A percentile compares a stretch with the other conserved stretches of the same genome.
These are phyloP conservation scores for Homalodisca vitripennis DNA, from an alignment of 1,140 invertebrate genomes.

Conservation along the genomic window DNA sequence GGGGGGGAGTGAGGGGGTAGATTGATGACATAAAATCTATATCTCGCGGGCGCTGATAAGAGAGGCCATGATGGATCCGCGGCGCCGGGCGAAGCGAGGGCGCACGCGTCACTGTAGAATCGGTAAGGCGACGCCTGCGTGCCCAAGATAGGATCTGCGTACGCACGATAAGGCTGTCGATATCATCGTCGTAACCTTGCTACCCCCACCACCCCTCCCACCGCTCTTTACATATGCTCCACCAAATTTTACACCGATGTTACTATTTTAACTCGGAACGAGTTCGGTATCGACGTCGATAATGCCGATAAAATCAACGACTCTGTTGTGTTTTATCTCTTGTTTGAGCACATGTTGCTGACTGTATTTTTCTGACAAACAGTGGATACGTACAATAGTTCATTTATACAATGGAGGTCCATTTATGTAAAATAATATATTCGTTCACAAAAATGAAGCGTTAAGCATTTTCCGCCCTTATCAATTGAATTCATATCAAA, in stretches of 20 bases:
- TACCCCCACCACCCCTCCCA: background rate
- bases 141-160: slow-evolving; percentile 13
- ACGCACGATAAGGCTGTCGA: background rate
- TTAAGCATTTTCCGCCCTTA: no score
- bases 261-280: background rate
- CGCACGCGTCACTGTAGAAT: slow-evolving; percentile 16
- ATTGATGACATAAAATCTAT: slow-evolving; percentile 26
- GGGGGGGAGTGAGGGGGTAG: background rate
- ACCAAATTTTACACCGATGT: background rate
- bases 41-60: slow-evolving; percentile 13
- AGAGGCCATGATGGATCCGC: slow-evolving; percentile 9
- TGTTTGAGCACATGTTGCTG: no score
- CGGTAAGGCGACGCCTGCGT: slow-evolving; percentile 12
- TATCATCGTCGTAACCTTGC: background rate
- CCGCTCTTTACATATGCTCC: background rate
- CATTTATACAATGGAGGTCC: no score
- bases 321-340: background rate
- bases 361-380: no score
- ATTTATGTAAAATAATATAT: no score
- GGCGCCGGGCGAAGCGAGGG: background rate
- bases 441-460: no score
- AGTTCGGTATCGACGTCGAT: background rate
- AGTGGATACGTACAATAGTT: no score
- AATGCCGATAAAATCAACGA: background rate
- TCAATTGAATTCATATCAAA: no score